Evolutionary conservation across 2,113 vertebrate species (phyloP).

Genomic region (Leuciscus idus): DNA sequence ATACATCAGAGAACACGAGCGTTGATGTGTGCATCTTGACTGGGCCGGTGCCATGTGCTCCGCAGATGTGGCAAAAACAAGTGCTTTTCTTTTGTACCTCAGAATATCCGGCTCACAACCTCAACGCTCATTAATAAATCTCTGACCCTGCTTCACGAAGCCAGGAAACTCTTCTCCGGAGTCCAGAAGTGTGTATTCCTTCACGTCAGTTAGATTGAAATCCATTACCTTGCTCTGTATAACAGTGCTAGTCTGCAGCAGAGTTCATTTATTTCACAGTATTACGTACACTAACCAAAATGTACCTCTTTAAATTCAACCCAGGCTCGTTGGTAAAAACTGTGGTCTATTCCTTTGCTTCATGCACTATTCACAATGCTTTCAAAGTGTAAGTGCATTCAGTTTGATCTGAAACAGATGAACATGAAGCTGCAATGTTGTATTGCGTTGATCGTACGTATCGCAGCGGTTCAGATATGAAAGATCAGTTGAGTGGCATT

Average conservation of each 20-base stretch:
- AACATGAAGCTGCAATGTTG: neutral
- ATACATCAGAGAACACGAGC: neutral
- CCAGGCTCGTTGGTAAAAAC: neutral
- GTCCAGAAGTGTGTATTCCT: neutral
- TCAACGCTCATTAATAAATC: slow-evolving; percentile 49
- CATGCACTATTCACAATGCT: neutral
- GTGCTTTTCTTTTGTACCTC: slow-evolving; percentile 43
- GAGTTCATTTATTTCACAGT: neutral
- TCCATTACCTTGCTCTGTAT: neutral
- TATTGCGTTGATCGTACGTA: neutral
- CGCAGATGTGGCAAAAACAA: slow-evolving; percentile 58
- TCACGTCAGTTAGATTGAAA: neutral
- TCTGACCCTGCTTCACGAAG: slow-evolving; percentile 35
- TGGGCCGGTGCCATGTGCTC: slow-evolving; percentile 53
- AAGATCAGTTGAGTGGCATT: neutral
- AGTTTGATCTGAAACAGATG: neutral
- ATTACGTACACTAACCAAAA: no score
- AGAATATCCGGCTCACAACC: slow-evolving; percentile 47
- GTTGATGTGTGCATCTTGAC: neutral
- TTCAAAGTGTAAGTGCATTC: neutral
- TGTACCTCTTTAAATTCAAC: neutral
- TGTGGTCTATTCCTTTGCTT: neutral
- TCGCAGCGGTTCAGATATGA: neutral
- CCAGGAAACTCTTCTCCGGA: slow-evolving; percentile 12
- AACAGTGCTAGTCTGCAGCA: neutral